Evolutionary conservation across 2,797 vertebrate genomes (phyloP), one percentile per base, ranked within the genome.

Genomic region (Arrhamphus sclerolepis): DNA sequence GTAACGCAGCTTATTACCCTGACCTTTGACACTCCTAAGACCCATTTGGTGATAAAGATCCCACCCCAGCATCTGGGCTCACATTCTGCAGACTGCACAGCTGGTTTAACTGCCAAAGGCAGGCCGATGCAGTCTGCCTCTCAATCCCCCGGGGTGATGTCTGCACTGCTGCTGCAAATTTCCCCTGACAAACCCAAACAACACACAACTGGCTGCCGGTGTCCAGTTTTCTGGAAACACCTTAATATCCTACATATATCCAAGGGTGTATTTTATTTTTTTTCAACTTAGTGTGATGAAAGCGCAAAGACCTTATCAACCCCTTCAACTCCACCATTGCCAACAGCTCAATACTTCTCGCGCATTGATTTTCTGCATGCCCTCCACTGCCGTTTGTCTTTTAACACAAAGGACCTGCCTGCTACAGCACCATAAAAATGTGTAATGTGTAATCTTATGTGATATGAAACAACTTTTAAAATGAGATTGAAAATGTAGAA

Each of bases 361-460:
- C 60, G 64, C 70, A 91, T 91, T 88, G 89, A 92, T 92, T 91
- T 92, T 84, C 87, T 77, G 81, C 83, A 49, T 21, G 51, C 61
- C 66, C 68, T 18, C 72, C 75, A 46, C 67, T 1, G 26, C 57
- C 50, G 44, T 69, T 83, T 74, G 70, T 90, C 83, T 87, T 77
- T 79, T 64, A 78, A 83, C 82, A 87, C 87, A 88, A 87, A 86
- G 80, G 78, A 83, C 72, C 59, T 39, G n/a, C 70, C 68, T 43
- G 59, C 69, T 72, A 55, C 61, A 41, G 71, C 46, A 42, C 28
- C 68, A 51, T 58, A 62, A 80, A 50, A 43, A 21, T 43, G 48
- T 72, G 57, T 73, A 62, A 43, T 1, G 24, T 38, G 29, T 39
- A 16, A 39, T 57, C 31, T 19, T 18, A 55, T 24, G 28, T 19